Evolutionary conservation across 2,113 vertebrate genomes (phyloP), one percentile per base, ranked within the genome.

Genomic region (Herpetotheres cachinnans): DNA sequence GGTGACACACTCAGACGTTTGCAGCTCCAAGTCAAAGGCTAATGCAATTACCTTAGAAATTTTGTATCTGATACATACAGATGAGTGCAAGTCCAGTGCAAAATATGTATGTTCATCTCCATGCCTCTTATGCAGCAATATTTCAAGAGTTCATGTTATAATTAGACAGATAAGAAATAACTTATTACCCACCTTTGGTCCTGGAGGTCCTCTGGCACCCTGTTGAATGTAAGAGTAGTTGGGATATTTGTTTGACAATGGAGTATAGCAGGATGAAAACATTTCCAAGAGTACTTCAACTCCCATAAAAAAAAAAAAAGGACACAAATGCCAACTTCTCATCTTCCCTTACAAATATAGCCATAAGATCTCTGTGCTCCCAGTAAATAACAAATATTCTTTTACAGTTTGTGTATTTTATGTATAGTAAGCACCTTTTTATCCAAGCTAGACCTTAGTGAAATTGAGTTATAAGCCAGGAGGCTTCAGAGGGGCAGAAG

Each of bases 131-230:
- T 0, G 1, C 4, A 56, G 73, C 49, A 34, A 25, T 27, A 73
- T 71, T 58, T 42, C 50, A 76, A 66, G 40, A 78, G 70, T 25
- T 77, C 19, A 8, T 25, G 4, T 34, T 71, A 74, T 74, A 90
- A 63, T 44, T 11, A 38, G 40, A 30, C 7, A 72, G 40, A 7
- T 82, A 61, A 85, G 38, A 42, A 78, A 77, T 29, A 32, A 11
- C 16, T 82, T 63, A n/a, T 42, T n/a, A 82, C 97, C 79, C 96
- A 99, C 99, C 98, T 98, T 98, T 93, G 97, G 98, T 69, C 99
- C 99, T 78, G 99, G 98, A 56, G 97, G 96, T 95, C 99, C 99
- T 61, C 96, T 98, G 47, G 86, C 86, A 89, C 99, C 99, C 99
- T 99, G 95, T 93, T 71, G 91, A 46, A 95, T 55, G 17, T 30